Percentiles rank a stretch among this genome's conserved stretches.
Conservation (phyloP, 2,113 vertebrate species). For the Rhea americana region DNA sequence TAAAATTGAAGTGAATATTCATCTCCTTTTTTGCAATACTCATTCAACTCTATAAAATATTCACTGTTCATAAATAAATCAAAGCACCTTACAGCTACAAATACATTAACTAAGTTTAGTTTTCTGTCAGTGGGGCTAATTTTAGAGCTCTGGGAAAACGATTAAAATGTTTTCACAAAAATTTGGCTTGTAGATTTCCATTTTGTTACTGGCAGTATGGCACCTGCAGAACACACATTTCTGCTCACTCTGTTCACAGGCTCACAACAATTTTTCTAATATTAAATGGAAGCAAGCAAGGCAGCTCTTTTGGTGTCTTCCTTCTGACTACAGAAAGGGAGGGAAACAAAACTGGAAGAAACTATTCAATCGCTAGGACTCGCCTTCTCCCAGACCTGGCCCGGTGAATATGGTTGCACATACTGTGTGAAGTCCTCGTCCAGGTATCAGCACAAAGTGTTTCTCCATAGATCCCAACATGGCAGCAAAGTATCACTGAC, state of each 20-base stretch:
- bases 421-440: neutral
- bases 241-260: neutral
- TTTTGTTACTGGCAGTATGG: conserved; percentile 22
- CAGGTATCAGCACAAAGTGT: neutral
- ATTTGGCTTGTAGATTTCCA: conserved; percentile 35
- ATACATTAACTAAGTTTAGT: conserved; percentile 53
- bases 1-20: conserved; percentile 53
- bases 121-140: conserved; percentile 54
- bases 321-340: neutral
- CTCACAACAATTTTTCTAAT: neutral
- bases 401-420: neutral
- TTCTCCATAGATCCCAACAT: neutral
- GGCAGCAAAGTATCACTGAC: neutral
- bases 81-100: conserved; percentile 49
- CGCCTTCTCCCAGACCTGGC: neutral
- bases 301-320: neutral
- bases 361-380: neutral
- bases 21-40: conserved; percentile 36
- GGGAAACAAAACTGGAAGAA: neutral
- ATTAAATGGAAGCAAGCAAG: conserved; percentile 1
- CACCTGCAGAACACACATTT: neutral
- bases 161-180: conserved; percentile 63
- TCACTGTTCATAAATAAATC: conserved; percentile 69
- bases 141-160: conserved; percentile 50
- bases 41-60: conserved; percentile 63